Base-by-base conservation (phyloP, 2,888 invertebrate species). In the Habrosyne pyritoides region DNA sequence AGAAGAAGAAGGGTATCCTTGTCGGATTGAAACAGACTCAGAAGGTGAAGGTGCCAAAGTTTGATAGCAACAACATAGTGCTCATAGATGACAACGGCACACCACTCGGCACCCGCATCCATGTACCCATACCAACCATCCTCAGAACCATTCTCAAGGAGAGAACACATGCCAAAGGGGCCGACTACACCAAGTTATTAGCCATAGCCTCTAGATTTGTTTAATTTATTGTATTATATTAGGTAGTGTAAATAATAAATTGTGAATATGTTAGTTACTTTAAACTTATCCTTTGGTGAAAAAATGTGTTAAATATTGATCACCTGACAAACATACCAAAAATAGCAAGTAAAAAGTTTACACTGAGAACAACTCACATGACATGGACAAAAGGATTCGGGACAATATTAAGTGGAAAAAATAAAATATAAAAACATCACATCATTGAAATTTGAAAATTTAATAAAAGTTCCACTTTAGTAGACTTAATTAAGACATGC, bases 1-100 rank as follows among this genome's bases (percentile, higher is more conserved):
- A 99, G 84, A 99, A 98, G 94, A 98, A 98, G 80, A 97, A 97
- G 81, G 99, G 96, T 5, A 97, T 98, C 61, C 93, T 90, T 0
- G 89, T 90, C 2, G 99, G 99, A 0, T 89, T 97, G 52, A 97
- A 96, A 79, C 96, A 97, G 77, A 95, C 94, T 53, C 98, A 98
- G 82, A 94, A 94, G 55, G 86, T 95, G 0, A 96, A 96, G 84
- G 94, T 98, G 36, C 99, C 99, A 0, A 96, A 96, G 81, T 98
- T 97, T 84, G 99, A 99, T 84, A 97, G 96, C 75, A 99, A 99
- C 83, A 99, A 99, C 88, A 90, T 99, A 54, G 99, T 99, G 0
- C 91, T 99, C 0, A 96, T 99, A 47, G 99, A 99, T 77, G 98
- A 99, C 75, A 97, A 94, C 76, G 99, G 99, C 18, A 96, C 97